Percentiles rank a stretch among this genome's conserved stretches.
phyloP scores from a whole-genome alignment of 2,797 vertebrate genomes.

The Gallinago nigripennis region DNA sequence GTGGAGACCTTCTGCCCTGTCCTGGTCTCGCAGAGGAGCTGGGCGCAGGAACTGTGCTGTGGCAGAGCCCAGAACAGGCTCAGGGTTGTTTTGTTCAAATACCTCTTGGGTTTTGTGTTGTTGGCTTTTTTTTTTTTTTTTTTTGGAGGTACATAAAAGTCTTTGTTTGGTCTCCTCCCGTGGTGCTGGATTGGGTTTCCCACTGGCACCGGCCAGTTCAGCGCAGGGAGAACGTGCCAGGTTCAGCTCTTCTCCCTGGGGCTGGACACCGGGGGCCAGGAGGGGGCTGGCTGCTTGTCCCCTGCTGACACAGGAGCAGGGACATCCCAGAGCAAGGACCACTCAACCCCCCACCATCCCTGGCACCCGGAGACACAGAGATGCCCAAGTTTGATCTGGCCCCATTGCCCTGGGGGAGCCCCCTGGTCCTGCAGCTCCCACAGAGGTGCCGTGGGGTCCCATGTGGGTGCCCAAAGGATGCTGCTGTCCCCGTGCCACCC shows the following conservation, averaged over 20 bases:
- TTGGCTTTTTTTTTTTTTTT: neutral
- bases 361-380: rapidly evolving
- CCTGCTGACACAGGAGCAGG: rapidly evolving
- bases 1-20: neutral
- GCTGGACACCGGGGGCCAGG: rapidly evolving
- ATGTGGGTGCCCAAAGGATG: neutral
- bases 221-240: neutral
- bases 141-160: neutral
- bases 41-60: neutral
- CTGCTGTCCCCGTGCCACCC: rapidly evolving
- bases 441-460: rapidly evolving
- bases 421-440: neutral
- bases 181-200: constrained; percentile 31
- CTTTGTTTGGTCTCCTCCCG: constrained; percentile 30
- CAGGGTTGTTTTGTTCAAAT: constrained; percentile 18
- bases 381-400: neutral
- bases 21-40: rapidly evolving
- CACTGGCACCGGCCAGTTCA: neutral
- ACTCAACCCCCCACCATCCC: neutral
- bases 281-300: neutral
- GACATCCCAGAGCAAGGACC: rapidly evolving
- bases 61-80: neutral
- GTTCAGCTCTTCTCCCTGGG: neutral
- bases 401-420: neutral
- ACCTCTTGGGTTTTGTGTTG: neutral